Evolutionary conservation across 2,888 invertebrate species (phyloP), one percentile per base, ranked within the genome.

Genomic region (Hirtodrosophila histrioides): DNA sequence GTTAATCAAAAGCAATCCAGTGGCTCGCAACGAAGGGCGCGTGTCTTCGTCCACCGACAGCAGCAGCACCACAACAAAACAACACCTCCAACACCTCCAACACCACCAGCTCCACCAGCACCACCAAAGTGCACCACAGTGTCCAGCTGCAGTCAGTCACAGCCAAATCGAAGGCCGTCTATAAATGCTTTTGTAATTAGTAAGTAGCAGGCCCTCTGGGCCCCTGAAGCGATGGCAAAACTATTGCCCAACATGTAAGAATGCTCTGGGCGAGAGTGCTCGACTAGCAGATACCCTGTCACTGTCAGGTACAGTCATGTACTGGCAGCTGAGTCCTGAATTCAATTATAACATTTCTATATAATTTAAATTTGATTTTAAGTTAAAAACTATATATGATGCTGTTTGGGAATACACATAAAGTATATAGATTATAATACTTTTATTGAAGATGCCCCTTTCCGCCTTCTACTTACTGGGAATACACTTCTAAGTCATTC

Each of bases 141-240:
- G 75, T 61, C 75, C 78, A 65, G 54, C 53, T 61, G 61, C 51
- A 69, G 31, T 36, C 56, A 45, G 58, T 44, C 67, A 68, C 64
- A 78, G 75, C 67, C 61, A 72, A 83, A 77, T 83, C 84, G 83
- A 84, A 84, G 83, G 88, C 86, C 88, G 63, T 48, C 49, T 48
- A 61, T 63, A 67, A 60, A 76, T 83, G 76, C 86, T 87, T 86
- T 82, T 86, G 88, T 74, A 87, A 87, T 83, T 85, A 86, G 67
- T 66, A 54, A 69, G 54, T 75, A 53, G 65, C 58, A 49, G 35
- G 49, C 57, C 57, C 65, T 60, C 51, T 35, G 36, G 61, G 60
- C 60, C 65, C 48, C 55, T 45, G 41, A 55, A 51, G 62, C 41
- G 58, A 67, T 53, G 66, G 51, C 39, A 60, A 64, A 64, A 45